Conservation (phyloP, 1,140 invertebrate genomes). For the Musca vetustissima region DNA sequence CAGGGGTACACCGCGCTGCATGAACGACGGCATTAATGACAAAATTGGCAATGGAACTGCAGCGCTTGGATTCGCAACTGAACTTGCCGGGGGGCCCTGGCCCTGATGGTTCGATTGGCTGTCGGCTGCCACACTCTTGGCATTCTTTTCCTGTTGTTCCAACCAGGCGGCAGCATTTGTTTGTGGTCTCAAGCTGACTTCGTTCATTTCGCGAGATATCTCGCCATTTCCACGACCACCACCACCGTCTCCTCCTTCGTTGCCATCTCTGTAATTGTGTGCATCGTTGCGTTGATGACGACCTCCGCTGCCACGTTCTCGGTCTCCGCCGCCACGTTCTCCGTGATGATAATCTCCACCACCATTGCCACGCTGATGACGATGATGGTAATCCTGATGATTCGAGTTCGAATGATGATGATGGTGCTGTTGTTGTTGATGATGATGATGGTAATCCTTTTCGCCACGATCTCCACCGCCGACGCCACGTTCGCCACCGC, state of each 20-base stretch:
- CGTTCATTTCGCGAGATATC: slow-evolving; percentile 35
- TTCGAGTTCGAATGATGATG: slow-evolving; percentile 36
- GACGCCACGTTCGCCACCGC: slow-evolving; percentile 4
- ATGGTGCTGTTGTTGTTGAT: slow-evolving; percentile 31
- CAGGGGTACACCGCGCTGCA: slow-evolving; percentile 57
- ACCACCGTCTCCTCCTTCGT: slow-evolving; percentile 20
- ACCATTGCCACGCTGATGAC: slow-evolving; percentile 36
- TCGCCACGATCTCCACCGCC: slow-evolving; percentile 4
- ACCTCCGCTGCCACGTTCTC: slow-evolving; percentile 39
- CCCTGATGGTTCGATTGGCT: slow-evolving; percentile 56
- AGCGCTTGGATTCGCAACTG: slow-evolving; percentile 40
- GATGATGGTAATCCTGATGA: slow-evolving; percentile 38
- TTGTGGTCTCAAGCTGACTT: slow-evolving; percentile 51
- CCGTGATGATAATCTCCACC: slow-evolving; percentile 45
- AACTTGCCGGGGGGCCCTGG: slow-evolving; percentile 52
- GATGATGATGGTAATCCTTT: slow-evolving; percentile 28
- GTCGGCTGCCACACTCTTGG: slow-evolving; percentile 53
- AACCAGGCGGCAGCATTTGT: slow-evolving; percentile 53
- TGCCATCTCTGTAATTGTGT: slow-evolving; percentile 33
- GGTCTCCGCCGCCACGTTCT: slow-evolving; percentile 37
- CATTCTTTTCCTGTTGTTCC: slow-evolving; percentile 53
- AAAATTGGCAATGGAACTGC: slow-evolving; percentile 58
- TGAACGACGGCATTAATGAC: slow-evolving; percentile 54
- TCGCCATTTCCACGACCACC: slow-evolving; percentile 25
- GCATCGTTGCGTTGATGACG: slow-evolving; percentile 31